phyloP scores from a whole-genome alignment of 2,888 invertebrate species.

The Tipula unca region DNA sequence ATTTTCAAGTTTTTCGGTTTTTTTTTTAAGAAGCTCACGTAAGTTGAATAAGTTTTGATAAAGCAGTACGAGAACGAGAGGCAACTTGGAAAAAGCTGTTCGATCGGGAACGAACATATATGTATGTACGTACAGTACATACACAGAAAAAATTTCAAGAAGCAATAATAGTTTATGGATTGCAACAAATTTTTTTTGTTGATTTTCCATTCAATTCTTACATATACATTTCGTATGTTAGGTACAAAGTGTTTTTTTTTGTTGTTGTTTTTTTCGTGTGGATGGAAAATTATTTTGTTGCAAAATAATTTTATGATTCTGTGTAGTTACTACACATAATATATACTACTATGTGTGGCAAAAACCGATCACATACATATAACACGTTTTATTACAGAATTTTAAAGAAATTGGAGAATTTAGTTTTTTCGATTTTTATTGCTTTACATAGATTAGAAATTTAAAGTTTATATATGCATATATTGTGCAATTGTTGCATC shows the following conservation, averaged over 20 bases:
- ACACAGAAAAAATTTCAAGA: not conserved
- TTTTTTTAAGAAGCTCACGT: not conserved
- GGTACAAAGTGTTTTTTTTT: not conserved
- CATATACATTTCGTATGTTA: not conserved
- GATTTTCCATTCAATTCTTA: not conserved
- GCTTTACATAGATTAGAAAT: not conserved
- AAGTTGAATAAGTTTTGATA: not conserved
- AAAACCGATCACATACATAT: not conserved
- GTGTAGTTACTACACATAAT: not conserved
- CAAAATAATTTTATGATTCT: slow-evolving; percentile 14
- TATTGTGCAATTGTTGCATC: not conserved
- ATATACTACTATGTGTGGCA: not conserved
- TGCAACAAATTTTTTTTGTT: not conserved
- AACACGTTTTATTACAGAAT: not conserved
- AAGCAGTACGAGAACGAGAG: not conserved
- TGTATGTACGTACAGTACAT: not conserved
- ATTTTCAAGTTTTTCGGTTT: not conserved
- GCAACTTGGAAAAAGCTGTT: not conserved
- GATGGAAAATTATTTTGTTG: not conserved
- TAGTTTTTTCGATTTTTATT: not conserved
- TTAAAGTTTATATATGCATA: not conserved
- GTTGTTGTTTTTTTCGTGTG: not conserved
- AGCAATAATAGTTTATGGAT: not conserved
- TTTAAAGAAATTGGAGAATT: slow-evolving; percentile 8
- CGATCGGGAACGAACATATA: not conserved